These are phyloP conservation scores for Limenitis camilla DNA, from an alignment of 2,888 invertebrate genomes.

Conservation along the genomic window DNA sequence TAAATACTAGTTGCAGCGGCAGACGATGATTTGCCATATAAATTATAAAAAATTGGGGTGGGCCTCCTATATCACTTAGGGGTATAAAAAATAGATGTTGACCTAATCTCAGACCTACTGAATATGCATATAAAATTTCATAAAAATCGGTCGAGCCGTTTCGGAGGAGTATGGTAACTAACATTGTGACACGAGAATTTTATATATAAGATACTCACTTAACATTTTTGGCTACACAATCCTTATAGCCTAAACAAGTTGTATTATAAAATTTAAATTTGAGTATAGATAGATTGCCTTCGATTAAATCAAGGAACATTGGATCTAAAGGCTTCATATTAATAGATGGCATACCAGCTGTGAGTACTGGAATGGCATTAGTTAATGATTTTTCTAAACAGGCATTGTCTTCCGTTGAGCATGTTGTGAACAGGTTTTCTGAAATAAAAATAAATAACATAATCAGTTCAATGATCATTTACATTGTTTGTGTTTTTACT, in stretches of 20 bases:
- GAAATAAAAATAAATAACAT: background rate
- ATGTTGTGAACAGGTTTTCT: conserved; percentile 22
- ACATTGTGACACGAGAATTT: no score
- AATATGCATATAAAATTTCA: no score
- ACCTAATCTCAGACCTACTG: no score
- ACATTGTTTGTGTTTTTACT: no score
- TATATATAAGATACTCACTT: conserved; percentile 18
- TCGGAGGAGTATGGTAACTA: no score
- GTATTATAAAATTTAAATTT: conserved; percentile 15
- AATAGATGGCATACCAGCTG: conserved; percentile 17
- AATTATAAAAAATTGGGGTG: no score
- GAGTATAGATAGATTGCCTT: conserved; percentile 18
- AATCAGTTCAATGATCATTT: no score
- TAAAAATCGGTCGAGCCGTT: no score
- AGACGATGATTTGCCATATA: no score
- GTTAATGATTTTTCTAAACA: conserved; percentile 31
- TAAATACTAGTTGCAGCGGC: background rate
- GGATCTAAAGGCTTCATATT: conserved; percentile 17
- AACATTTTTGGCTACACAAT: conserved; percentile 8
- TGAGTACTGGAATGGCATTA: conserved; percentile 22
- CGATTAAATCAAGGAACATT: conserved; percentile 9
- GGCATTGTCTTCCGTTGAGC: conserved; percentile 29
- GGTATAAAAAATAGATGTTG: no score
- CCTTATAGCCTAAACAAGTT: conserved; percentile 10
- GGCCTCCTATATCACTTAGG: no score